Evolutionary conservation across 35 echinoderm and acorn worm species (phyloP).

Genomic region (Ophioderma brevispina): DNA sequence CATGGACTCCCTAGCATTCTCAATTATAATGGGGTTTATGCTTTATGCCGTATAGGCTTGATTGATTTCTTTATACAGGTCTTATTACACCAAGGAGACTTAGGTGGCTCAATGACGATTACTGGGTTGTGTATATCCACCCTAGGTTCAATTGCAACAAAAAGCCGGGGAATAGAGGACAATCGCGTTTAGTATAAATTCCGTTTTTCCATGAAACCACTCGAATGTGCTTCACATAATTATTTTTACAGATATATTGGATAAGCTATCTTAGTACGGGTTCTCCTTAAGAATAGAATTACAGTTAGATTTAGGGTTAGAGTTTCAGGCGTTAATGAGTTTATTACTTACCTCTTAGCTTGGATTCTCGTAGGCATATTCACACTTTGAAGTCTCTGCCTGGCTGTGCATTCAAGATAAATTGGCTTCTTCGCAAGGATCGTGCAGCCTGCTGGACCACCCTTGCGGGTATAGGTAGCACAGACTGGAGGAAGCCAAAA

Average conservation of each 20-base stretch:
- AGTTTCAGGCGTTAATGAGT: background rate
- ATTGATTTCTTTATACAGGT: no score
- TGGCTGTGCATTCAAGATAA: conserved; percentile 58
- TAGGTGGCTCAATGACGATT: no score
- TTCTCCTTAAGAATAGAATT: background rate
- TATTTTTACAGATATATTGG: background rate
- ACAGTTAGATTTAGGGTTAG: background rate
- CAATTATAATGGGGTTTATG: no score
- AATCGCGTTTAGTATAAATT: background rate
- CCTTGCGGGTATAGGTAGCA: no score
- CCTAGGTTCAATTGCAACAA: background rate
- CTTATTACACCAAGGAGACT: no score
- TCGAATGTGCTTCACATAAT: background rate
- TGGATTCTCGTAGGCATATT: conserved; percentile 61
- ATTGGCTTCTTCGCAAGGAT: no score
- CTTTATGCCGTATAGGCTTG: no score
- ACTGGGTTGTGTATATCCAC: no score
- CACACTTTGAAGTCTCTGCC: conserved; percentile 48
- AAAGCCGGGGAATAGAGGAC: background rate
- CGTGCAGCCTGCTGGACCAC: no score
- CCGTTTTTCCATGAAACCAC: no score
- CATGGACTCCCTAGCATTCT: no score
- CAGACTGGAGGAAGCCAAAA: no score
- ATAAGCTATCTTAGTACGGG: background rate
- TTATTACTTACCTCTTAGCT: conserved; percentile 67